Base-by-base conservation (phyloP, 2,797 vertebrate genomes). In the Lagocephalus sceleratus region DNA sequence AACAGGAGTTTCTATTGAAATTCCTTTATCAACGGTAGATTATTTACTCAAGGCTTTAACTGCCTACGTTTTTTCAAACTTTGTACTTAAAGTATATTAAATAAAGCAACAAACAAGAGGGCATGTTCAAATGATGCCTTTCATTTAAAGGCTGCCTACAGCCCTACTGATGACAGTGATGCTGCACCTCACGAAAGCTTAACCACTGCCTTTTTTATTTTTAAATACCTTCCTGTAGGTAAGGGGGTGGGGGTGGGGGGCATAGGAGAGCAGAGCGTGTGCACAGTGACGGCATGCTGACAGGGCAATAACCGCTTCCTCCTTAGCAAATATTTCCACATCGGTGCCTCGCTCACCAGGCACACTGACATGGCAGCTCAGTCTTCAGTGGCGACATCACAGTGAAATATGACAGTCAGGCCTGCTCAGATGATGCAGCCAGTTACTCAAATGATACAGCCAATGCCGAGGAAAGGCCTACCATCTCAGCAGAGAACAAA, bases 341-440 rank as follows among this genome's bases (percentile, higher is more conserved):
- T 81, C 71, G 63, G 54, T 70, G 66, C 53, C 47, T 71, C 62
- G 52, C 47, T 63, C 21, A 20, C 53, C 44, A 6, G 20, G 65
- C 60, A 53, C 55, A 20, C 60, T 60, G 54, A 82, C 70, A 78
- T 55, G 68, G 64, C 73, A 78, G 70, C 58, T 72, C 59, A 43
- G 66, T 68, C 76, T 81, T 76, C 71, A 52, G 63, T 60, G 76
- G 70, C 76, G 74, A 81, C 79, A 72, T 72, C 23, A 45, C 66
- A 61, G 73, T 68, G 65, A 82, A 86, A 82, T 74, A 71, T 78
- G 79, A 85, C 81, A 77, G 68, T 70, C 72, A 78, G 53, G 61
- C 63, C n/a, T 22, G 29, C 63, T 68, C 73, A 62, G 52, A 79
- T 68, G 62, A 78, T 52, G 63, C 52, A 57, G 49, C 53, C 60